Base-by-base conservation (phyloP, 2,113 vertebrate genomes). In the Lanius collurio region DNA sequence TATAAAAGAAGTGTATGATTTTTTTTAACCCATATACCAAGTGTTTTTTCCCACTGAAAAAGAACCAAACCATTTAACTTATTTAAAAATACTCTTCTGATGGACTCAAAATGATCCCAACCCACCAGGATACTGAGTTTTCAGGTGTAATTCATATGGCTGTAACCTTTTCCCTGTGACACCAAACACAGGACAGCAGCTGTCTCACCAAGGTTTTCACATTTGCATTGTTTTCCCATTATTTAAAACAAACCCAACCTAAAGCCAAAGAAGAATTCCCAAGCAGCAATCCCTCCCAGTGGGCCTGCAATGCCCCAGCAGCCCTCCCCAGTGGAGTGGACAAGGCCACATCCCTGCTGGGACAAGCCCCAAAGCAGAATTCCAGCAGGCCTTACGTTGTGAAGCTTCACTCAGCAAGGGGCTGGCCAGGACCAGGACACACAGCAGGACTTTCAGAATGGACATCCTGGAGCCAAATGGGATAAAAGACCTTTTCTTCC, bases 311-410 rank as follows among this genome's bases (percentile, higher is more conserved):
- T 57, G n/a, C 11, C 26, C 28, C 4, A 59, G 44, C 41, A 62
- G 75, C 65, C 28, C 13, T 57, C 5, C n/a, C 30, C 75, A 21
- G 26, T 4, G 55, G 10, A 11, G 60, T n/a, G n/a, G n/a, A n/a
- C n/a, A n/a, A n/a, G 17, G 65, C 41, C 63, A 60, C 2, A 1
- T 6, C 35, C 35, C 56, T 17, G 19, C 37, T 23, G 35, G 35
- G n/a, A 52, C 13, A n/a, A 86, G 55, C 11, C 85, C 9, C 19
- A 22, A 47, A 78, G 44, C 62, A 47, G 27, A 83, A 50, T n/a
- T 3, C 9, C 53, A 82, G 24, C 49, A 37, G 31, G 14, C 79
- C 97, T 98, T 97, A 97, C 68, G 30, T 65, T 44, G 49, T 39
- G 15, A 22, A n/a, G 89, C 46, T 24, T n/a, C 46, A 15, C 70